Conservation (phyloP, 2,797 vertebrate genomes). For the Rhinichthys osculus region DNA sequence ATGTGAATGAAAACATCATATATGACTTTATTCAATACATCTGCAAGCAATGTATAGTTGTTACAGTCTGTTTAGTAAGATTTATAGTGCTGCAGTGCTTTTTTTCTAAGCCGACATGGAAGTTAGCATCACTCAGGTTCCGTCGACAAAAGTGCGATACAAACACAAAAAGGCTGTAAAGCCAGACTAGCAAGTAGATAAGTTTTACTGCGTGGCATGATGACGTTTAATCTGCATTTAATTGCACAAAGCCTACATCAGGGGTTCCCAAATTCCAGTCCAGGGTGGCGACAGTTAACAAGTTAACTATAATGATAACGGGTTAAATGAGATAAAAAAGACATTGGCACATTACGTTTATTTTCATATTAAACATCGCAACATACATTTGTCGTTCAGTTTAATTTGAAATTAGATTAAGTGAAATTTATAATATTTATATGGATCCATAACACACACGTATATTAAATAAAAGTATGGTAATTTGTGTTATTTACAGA, state of each 20-base stretch:
- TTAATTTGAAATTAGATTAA: neutral
- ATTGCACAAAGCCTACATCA: too few species aligned
- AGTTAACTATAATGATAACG: too few species aligned
- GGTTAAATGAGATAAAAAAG: too few species aligned
- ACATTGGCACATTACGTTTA: neutral
- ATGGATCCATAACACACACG: neutral
- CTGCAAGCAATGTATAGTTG: conserved; percentile 56
- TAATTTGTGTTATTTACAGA: neutral
- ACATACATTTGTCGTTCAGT: neutral
- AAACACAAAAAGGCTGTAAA: too few species aligned
- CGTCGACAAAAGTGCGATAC: too few species aligned
- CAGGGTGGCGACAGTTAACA: too few species aligned
- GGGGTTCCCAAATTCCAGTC: too few species aligned
- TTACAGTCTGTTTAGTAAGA: neutral
- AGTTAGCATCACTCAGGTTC: neutral
- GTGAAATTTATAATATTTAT: neutral
- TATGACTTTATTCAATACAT: neutral
- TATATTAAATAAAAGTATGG: neutral
- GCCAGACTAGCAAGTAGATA: too few species aligned
- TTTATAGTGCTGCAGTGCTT: neutral
- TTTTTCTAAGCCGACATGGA: neutral
- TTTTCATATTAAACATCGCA: neutral
- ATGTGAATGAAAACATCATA: conserved; percentile 50
- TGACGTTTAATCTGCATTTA: too few species aligned
- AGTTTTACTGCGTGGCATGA: too few species aligned